These are phyloP conservation scores for Luperina nickerlii DNA, from an alignment of 2,888 invertebrate species.

Conservation along the genomic window DNA sequence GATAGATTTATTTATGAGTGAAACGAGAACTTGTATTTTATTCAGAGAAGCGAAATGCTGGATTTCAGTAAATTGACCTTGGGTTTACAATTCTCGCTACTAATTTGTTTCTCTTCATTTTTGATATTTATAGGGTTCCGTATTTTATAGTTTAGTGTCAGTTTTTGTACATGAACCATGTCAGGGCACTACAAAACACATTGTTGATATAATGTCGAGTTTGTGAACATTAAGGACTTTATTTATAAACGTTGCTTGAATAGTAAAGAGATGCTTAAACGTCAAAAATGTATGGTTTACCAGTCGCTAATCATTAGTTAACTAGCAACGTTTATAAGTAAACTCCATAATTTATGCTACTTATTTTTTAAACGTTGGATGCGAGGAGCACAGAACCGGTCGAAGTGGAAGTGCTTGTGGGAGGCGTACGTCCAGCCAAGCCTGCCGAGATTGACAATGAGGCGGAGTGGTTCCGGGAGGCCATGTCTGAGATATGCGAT, in stretches of 20 bases:
- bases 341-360: too few species aligned
- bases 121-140: background rate
- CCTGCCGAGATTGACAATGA: too few species aligned
- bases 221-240: background rate
- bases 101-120: background rate
- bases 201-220: background rate
- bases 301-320: background rate
- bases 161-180: background rate
- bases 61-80: background rate
- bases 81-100: background rate
- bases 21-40: conserved; percentile 28
- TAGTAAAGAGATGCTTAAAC: background rate
- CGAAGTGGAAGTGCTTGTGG: background rate
- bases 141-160: background rate
- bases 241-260: background rate
- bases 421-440: too few species aligned
- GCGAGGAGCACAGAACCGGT: too few species aligned
- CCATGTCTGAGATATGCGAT: too few species aligned
- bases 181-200: background rate
- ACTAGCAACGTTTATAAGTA: too few species aligned
- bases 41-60: conserved; percentile 30
- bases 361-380: too few species aligned
- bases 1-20: conserved; percentile 56
- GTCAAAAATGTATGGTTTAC: background rate
- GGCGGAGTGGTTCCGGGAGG: too few species aligned